These are phyloP conservation scores for Drosophila gaucha DNA, from an alignment of 2,888 invertebrate species.

Conservation along the genomic window DNA sequence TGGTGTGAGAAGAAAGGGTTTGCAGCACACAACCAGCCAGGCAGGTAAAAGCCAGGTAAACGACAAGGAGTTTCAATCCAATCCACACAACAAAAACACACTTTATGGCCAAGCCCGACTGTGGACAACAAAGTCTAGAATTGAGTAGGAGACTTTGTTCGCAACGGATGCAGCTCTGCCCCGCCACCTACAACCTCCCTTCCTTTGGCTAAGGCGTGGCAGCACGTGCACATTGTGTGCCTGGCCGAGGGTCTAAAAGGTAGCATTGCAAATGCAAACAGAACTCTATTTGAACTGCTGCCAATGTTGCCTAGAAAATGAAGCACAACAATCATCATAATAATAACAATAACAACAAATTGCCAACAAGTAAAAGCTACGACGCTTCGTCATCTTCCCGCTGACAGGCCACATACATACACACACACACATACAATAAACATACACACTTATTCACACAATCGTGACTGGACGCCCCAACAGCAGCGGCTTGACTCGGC, in stretches of 20 bases:
- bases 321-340: constrained; percentile 48
- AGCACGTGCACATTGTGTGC: constrained; percentile 61
- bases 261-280: constrained; percentile 13
- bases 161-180: constrained; percentile 29
- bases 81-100: constrained; percentile 15
- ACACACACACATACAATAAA: constrained; percentile 5
- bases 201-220: neutral
- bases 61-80: neutral
- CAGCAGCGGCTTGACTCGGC: constrained; percentile 41
- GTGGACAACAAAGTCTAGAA: constrained; percentile 30
- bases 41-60: constrained; percentile 33
- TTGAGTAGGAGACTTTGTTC: constrained; percentile 15
- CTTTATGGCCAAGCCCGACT: constrained; percentile 19
- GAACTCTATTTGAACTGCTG: constrained; percentile 18
- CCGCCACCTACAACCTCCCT: neutral
- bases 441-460: constrained; percentile 8
- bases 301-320: constrained; percentile 40
- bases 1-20: constrained; percentile 45
- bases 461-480: constrained; percentile 63
- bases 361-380: constrained; percentile 39
- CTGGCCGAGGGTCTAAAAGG: constrained; percentile 7
- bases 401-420: constrained; percentile 21
- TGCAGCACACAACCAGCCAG: neutral
- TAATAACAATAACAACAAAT: constrained; percentile 45
- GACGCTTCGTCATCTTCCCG: constrained; percentile 66